Conservation (phyloP, 2,113 vertebrate genomes). For the Corvus hawaiiensis region DNA sequence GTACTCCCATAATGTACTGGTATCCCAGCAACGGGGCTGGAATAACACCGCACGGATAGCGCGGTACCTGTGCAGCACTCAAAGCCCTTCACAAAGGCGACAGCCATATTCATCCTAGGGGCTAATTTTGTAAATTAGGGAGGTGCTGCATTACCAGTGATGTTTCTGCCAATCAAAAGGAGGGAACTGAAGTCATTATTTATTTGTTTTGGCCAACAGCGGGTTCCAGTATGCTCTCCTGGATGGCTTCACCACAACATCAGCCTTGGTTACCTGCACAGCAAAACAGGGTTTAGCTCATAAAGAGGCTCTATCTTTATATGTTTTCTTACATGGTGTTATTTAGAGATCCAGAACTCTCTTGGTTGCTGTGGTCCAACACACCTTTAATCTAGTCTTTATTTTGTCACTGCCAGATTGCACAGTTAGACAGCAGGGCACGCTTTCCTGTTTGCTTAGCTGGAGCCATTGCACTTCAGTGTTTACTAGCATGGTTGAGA, state of each 20-base stretch:
- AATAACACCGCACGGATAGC: background rate
- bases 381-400: background rate
- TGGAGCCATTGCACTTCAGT: background rate
- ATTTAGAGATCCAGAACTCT: background rate
- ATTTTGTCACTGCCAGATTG: background rate
- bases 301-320: background rate
- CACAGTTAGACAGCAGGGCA: background rate
- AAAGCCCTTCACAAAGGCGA: background rate
- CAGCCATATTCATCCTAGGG: background rate
- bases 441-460: slow-evolving; percentile 12
- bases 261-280: background rate
- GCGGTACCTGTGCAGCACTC: background rate
- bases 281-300: background rate
- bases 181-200: background rate
- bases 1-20: background rate
- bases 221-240: background rate
- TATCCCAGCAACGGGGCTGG: background rate
- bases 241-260: background rate
- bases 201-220: background rate
- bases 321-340: background rate
- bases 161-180: background rate
- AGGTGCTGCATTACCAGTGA: background rate
- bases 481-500: background rate
- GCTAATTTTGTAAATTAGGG: background rate
- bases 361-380: background rate